Evolutionary conservation across 2,113 vertebrate species (phyloP), one percentile per base, ranked within the genome.

Genomic region (Pterocles burchelli): DNA sequence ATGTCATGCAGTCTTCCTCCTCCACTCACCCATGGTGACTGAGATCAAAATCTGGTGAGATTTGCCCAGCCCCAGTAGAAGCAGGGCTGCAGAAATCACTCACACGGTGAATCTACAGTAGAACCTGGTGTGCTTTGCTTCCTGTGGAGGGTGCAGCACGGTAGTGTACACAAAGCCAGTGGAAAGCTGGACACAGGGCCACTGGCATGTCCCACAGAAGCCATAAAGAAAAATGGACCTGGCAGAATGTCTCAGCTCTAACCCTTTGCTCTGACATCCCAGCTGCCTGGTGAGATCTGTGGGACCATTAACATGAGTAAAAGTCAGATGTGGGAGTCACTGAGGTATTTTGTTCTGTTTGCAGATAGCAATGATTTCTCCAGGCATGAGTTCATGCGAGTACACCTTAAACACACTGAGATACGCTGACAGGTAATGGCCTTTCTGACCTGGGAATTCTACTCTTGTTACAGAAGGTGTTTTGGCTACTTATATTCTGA

Each of bases 341-440:
- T 74, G 51, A 67, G 11, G 10, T 71, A 7, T 92, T 93, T 45
- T 62, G 36, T 91, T 90, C 63, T 88, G 70, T 97, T 96, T 95
- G 54, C 97, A 99, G 99, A 99, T 99, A 94, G 99, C 99, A 33
- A 99, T 99, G 99, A 99, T 99, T 94, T 99, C 99, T 71, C 99
- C 99, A 26, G 98, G 99, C 79, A 99, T 99, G 98, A 96, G 93
- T 89, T 99, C 99, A 16, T 99, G 99, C 90, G 99, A 99, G 88
- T 99, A 99, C 78, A 99, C 99, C 25, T 98, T 99, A 96, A 99
- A 99, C 95, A 99, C 99, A 4, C 97, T 99, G 89, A 98, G 99
- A 96, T 99, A 99, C 2, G 99, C 99, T 87, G 99, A 99, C 98
- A 99, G 99, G 99, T 99, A 98, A 92, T 70, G 72, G 48, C 57